Conservation (phyloP, 2,888 invertebrate genomes). For the Ochlodes sylvanus region DNA sequence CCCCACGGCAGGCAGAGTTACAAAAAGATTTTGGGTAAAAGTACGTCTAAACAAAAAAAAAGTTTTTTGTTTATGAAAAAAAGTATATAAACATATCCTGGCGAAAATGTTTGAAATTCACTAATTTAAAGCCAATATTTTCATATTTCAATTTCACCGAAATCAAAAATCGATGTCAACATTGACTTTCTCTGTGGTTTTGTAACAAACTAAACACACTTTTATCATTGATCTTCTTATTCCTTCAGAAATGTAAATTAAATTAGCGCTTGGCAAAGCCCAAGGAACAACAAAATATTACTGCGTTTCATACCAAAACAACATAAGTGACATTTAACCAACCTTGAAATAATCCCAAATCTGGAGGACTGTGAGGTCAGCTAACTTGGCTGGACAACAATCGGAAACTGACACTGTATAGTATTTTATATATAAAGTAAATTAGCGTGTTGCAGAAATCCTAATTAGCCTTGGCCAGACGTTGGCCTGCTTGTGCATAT, state of each 20-base stretch:
- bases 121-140: too few relatives aligned
- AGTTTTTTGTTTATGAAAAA: too few relatives aligned
- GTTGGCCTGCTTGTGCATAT: slow-evolving; percentile 48
- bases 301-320: not conserved
- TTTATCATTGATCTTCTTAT: not conserved
- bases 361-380: slow-evolving; percentile 12
- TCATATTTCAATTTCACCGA: too few relatives aligned
- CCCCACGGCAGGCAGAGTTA: too few relatives aligned
- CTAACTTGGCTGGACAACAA: slow-evolving; percentile 41
- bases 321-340: slow-evolving; percentile 17
- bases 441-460: slow-evolving; percentile 57
- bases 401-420: slow-evolving; percentile 54
- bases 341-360: slow-evolving; percentile 22
- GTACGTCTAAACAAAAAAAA: too few relatives aligned
- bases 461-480: slow-evolving; percentile 55
- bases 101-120: too few relatives aligned
- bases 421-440: slow-evolving; percentile 55
- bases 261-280: too few relatives aligned
- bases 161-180: too few relatives aligned
- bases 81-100: too few relatives aligned
- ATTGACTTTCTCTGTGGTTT: too few relatives aligned
- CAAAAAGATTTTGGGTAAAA: too few relatives aligned
- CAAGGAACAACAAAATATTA: not conserved
- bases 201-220: too few relatives aligned
- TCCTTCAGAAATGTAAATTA: not conserved